Base-by-base conservation (phyloP, 2,797 vertebrate genomes). In the Staurois parvus region DNA sequence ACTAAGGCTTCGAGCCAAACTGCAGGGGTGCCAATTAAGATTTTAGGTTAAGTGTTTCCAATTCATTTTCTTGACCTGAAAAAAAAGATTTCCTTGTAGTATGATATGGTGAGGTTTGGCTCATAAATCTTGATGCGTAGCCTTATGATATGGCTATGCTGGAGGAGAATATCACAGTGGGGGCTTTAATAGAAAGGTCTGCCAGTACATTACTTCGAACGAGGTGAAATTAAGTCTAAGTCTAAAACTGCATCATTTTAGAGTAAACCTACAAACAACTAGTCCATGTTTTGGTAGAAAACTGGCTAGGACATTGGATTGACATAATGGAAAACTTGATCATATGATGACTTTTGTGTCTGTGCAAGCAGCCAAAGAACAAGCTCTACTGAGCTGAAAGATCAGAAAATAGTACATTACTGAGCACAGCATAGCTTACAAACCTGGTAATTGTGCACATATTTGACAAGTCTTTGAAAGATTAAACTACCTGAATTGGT, bases 31-130 rank as follows among this genome's bases (percentile, higher is more conserved):
- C 79, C 79, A 86, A 83, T 86, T 86, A 78, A 73, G 74, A 72
- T 83, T 86, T 73, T 52, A 86, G 80, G 80, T 83, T 83, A 86
- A 82, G 77, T 72, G 79, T 72, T 82, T 86, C 29, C 74, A 75
- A 76, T 72, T 72, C 68, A 77, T 66, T 72, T 83, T 83, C 52
- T 76, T 77, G 67, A 83, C 68, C 68, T 37, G 70, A 81, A 72
- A 66, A 32, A n/a, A 66, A 42, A 76, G 62, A 78, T 64, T 78
- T 37, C 64, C 76, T 28, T 72, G 52, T 59, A 59, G 52, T 59
- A 59, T 59, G 68, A 66, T 81, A 76, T 69, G 30, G 72, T 81
- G 70, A 79, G 64, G 42, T 26, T 30, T 64, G 28, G 12, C 32
- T 69, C 64, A 40, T 64, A 62, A 75, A 72, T 81, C 68, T 59